Percentiles rank a stretch among this genome's conserved stretches.
These are phyloP conservation scores for Eutrigla gurnardus DNA, from an alignment of 2,797 vertebrate species.

Conservation along the genomic window DNA sequence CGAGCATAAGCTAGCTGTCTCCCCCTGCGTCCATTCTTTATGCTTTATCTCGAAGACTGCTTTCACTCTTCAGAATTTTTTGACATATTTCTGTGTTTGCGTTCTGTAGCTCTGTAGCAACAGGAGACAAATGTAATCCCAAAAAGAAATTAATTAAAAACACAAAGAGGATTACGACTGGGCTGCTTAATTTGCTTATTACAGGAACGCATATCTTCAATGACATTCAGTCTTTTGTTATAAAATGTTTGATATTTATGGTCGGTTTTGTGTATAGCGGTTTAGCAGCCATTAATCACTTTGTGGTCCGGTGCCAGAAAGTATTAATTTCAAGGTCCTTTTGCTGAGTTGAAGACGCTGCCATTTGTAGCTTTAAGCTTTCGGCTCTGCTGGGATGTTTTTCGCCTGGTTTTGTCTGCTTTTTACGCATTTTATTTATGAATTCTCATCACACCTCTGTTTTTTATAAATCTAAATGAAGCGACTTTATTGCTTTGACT, in stretches of 20 bases:
- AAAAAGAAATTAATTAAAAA: slow-evolving; percentile 9
- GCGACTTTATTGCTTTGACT: slow-evolving; percentile 23
- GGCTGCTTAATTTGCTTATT: slow-evolving; percentile 16
- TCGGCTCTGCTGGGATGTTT: slow-evolving; percentile 3
- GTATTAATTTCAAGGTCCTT: slow-evolving; percentile 45
- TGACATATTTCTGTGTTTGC: not conserved
- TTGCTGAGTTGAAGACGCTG: slow-evolving; percentile 28
- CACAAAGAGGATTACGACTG: slow-evolving; percentile 16
- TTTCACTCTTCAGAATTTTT: not conserved
- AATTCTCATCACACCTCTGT: not conserved
- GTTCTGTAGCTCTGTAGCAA: not conserved
- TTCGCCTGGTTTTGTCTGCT: not conserved
- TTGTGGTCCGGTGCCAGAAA: slow-evolving; percentile 6
- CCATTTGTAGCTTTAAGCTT: slow-evolving; percentile 24
- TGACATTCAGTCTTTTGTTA: not conserved
- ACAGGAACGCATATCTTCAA: slow-evolving; percentile 9
- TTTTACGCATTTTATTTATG: slow-evolving; percentile 7
- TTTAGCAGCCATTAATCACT: slow-evolving; percentile 34
- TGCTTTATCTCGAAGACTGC: too few relatives aligned
- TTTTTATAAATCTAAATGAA: slow-evolving; percentile 7
- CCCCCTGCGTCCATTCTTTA: too few relatives aligned
- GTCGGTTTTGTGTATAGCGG: not conserved
- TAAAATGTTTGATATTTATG: not conserved
- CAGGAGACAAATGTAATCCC: not conserved
- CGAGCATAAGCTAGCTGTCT: too few relatives aligned